Conservation (phyloP, 2,888 invertebrate genomes). For the Julus scandinavius region DNA sequence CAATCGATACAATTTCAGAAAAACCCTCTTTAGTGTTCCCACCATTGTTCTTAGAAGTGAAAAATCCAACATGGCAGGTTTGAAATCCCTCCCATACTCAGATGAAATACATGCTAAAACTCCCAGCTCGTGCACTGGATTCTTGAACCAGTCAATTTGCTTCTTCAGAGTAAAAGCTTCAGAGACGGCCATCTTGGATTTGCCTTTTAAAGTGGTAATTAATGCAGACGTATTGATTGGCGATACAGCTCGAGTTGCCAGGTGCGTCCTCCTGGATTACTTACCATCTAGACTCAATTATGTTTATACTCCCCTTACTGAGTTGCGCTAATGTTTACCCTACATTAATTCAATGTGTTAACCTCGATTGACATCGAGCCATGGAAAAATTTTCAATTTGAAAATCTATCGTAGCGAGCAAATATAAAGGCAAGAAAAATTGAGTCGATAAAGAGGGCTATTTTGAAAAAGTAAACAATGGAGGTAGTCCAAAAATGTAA, state of each 20-base stretch:
- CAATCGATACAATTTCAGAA: no score
- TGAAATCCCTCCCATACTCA: no score
- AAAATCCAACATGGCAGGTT: no score
- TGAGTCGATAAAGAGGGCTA: constrained; percentile 16
- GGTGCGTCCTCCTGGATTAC: constrained; percentile 15
- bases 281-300: constrained; percentile 33
- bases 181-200: no score
- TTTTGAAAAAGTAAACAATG: constrained; percentile 17
- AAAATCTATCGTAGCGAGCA: not conserved
- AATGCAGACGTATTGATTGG: constrained; percentile 33
- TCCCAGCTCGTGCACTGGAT: no score
- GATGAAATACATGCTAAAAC: no score
- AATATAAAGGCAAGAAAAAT: not conserved
- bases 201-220: not conserved
- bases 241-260: not conserved
- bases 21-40: no score
- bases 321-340: not conserved
- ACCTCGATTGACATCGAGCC: constrained; percentile 20
- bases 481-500: not conserved
- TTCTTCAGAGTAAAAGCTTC: no score
- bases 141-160: no score
- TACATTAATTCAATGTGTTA: constrained; percentile 33
- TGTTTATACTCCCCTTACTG: constrained; percentile 25
- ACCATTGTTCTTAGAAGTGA: no score
- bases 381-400: constrained; percentile 20